These are phyloP conservation scores for Oreortyx pictus DNA, from an alignment of 2,797 vertebrate species.

Conservation along the genomic window DNA sequence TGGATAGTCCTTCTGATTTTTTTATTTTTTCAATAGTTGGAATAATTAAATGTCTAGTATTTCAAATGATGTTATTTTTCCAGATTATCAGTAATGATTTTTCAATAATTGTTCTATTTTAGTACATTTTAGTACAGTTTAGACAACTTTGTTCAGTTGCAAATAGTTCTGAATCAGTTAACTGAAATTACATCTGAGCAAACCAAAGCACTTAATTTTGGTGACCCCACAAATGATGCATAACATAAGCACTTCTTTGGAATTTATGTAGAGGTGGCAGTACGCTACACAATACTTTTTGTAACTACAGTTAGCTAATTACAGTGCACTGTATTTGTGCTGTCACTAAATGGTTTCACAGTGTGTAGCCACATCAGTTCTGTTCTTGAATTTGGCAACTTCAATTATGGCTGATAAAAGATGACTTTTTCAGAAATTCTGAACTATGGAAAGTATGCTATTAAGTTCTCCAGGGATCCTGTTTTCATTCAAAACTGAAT, in stretches of 20 bases:
- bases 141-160: neutral
- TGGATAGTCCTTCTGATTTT: neutral
- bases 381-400: conserved; percentile 68
- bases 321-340: conserved; percentile 33
- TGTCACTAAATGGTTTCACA: conserved; percentile 57
- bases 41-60: conserved; percentile 46
- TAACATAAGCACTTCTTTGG: neutral
- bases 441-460: conserved; percentile 51
- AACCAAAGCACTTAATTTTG: conserved; percentile 30
- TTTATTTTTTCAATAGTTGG: conserved; percentile 16
- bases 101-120: conserved; percentile 14
- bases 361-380: conserved; percentile 57
- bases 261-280: conserved; percentile 19
- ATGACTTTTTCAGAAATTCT: conserved; percentile 51
- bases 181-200: conserved; percentile 25
- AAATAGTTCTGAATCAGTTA: conserved; percentile 13
- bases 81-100: neutral
- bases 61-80: neutral
- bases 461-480: conserved; percentile 62
- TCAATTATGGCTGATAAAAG: conserved; percentile 71
- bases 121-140: neutral
- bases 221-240: conserved; percentile 15
- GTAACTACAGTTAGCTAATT: conserved; percentile 50
- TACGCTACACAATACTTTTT: neutral
- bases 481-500: conserved; percentile 55